Percentiles rank a stretch among this genome's conserved stretches.
phyloP scores from a whole-genome alignment of 2,797 vertebrate genomes.

The Spheniscus humboldti region DNA sequence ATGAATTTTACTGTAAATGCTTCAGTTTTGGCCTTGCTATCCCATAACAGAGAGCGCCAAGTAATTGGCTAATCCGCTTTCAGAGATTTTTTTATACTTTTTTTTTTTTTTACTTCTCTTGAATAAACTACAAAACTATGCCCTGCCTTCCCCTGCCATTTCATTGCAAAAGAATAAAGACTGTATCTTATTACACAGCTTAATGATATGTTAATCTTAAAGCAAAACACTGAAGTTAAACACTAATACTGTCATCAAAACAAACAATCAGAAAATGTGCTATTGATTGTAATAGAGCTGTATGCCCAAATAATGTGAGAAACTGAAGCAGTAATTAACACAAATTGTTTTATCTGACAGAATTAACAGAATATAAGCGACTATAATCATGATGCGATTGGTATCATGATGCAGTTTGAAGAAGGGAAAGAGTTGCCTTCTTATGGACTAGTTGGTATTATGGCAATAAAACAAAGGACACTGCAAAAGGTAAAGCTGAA shows the following conservation, averaged over 20 bases:
- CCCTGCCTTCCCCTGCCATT: neutral
- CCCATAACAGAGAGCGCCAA: neutral
- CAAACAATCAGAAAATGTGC: neutral
- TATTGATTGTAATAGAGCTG: neutral
- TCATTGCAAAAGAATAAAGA: neutral
- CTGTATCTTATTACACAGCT: neutral
- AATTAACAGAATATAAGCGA: neutral
- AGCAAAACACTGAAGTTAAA: neutral
- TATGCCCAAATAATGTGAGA: neutral
- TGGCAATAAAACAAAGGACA: neutral
- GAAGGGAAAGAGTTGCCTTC: neutral
- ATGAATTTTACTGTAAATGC: neutral
- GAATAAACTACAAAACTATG: neutral
- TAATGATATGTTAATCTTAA: conserved; percentile 36
- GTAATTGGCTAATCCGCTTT: neutral
- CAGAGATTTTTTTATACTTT: neutral
- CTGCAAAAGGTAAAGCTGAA: neutral
- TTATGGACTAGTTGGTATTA: neutral
- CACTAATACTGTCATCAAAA: neutral
- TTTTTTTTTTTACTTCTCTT: neutral
- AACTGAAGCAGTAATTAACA: conserved; percentile 4
- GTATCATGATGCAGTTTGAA: neutral
- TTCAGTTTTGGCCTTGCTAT: neutral
- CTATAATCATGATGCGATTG: neutral
- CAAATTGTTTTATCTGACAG: neutral